phyloP scores from a whole-genome alignment of 2,888 invertebrate species.

The Ornithoptera priamus region DNA sequence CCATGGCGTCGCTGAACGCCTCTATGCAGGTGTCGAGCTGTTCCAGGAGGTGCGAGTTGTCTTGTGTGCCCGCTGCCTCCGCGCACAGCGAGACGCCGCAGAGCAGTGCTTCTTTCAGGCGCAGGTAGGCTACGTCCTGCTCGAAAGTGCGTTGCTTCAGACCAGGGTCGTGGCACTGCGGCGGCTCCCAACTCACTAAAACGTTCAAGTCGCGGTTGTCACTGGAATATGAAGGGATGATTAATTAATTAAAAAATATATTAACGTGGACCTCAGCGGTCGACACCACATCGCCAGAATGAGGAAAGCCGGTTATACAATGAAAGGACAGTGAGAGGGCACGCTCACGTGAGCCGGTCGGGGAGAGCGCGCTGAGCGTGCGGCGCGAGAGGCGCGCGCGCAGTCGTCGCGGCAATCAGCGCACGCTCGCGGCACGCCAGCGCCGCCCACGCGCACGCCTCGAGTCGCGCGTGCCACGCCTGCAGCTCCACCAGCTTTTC shows the following conservation, averaged over 20 bases:
- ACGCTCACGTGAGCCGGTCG: conserved; percentile 37
- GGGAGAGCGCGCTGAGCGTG: conserved; percentile 43
- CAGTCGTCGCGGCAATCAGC: conserved; percentile 82
- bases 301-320: too few species aligned
- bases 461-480: conserved; percentile 88
- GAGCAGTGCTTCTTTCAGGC: conserved; percentile 63
- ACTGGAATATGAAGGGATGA: conserved; percentile 46
- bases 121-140: conserved; percentile 60
- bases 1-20: conserved; percentile 58
- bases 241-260: too few species aligned
- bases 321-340: neutral
- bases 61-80: conserved; percentile 50
- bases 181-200: conserved; percentile 85
- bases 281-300: too few species aligned
- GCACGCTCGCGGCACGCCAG: conserved; percentile 84
- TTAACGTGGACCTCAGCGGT: too few species aligned
- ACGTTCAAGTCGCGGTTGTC: conserved; percentile 90
- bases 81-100: conserved; percentile 62
- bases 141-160: conserved; percentile 58
- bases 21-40: conserved; percentile 49
- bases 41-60: conserved; percentile 51
- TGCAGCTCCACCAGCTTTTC: conserved; percentile 94
- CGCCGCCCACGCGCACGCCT: conserved; percentile 89
- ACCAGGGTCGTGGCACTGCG: conserved; percentile 58
- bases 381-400: conserved; percentile 42